Conservation (phyloP, 2,113 vertebrate species). For the Leptobrachium leishanense region DNA sequence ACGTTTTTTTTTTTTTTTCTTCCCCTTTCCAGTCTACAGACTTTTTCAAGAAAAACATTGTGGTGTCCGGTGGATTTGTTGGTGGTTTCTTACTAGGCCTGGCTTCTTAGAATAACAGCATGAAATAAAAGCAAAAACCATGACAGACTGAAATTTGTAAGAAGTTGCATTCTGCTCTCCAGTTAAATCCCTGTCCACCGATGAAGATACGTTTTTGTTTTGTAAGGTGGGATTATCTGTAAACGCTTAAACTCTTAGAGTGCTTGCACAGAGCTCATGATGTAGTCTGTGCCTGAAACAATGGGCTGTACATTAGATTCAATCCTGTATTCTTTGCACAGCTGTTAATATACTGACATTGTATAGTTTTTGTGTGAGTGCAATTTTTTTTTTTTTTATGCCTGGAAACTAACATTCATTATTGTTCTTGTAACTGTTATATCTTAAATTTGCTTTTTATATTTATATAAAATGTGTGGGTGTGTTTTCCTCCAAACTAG, state of each 20-base stretch:
- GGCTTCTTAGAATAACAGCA: slow-evolving; percentile 74
- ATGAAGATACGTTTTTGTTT: slow-evolving; percentile 20
- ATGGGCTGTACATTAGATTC: slow-evolving; percentile 8
- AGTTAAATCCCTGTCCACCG: neutral
- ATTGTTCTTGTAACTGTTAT: neutral
- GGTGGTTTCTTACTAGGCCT: slow-evolving; percentile 95
- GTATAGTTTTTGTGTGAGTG: neutral
- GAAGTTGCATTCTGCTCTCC: neutral
- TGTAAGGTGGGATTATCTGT: slow-evolving; percentile 1
- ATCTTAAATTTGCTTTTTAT: slow-evolving; percentile 6
- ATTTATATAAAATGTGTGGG: slow-evolving; percentile 36
- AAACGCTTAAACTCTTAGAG: slow-evolving; percentile 21
- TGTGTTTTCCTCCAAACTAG: slow-evolving; percentile 14
- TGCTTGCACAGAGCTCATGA: slow-evolving; percentile 24
- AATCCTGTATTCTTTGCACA: slow-evolving; percentile 3
- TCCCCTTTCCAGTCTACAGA: slow-evolving; percentile 82
- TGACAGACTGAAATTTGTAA: slow-evolving; percentile 12
- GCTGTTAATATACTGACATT: slow-evolving; percentile 12
- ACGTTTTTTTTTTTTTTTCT: neutral
- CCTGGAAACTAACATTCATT: neutral
- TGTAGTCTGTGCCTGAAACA: neutral
- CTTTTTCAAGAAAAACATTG: slow-evolving; percentile 96
- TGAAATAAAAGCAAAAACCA: neutral
- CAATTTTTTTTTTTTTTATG: slow-evolving; percentile 16
- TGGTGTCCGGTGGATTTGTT: slow-evolving; percentile 91